A percentile compares a stretch with the other conserved stretches of the same genome.
phyloP scores from a whole-genome alignment of 2,113 vertebrate species.

The Dipodomys stephensi region DNA sequence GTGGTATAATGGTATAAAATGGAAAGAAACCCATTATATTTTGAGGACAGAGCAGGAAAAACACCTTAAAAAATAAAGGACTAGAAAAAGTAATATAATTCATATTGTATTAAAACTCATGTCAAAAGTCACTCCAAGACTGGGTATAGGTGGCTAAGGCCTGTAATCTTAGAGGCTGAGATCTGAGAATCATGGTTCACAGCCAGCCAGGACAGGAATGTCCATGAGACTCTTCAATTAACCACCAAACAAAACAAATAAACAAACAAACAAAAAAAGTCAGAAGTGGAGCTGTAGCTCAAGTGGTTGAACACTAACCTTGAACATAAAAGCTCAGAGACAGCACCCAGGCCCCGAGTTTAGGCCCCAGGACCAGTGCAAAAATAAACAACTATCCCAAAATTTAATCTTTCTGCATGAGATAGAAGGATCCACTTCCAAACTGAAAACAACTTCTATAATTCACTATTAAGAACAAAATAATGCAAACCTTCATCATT shows the following conservation, averaged over 20 bases:
- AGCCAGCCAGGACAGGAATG: too few relatives aligned
- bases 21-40: conserved; percentile 26
- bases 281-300: too few relatives aligned
- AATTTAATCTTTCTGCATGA: conserved; percentile 18
- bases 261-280: too few relatives aligned
- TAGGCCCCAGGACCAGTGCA: too few relatives aligned
- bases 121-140: background rate
- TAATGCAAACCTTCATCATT: conserved; percentile 5
- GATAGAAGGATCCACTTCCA: conserved; percentile 6
- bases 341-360: too few relatives aligned
- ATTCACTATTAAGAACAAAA: conserved; percentile 46
- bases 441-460: conserved; percentile 53
- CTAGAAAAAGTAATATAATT: conserved; percentile 23
- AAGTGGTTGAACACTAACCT: too few relatives aligned
- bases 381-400: background rate
- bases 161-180: too few relatives aligned
- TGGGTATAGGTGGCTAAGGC: too few relatives aligned
- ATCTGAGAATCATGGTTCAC: too few relatives aligned
- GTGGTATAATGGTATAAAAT: background rate
- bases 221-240: too few relatives aligned
- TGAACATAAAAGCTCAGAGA: too few relatives aligned
- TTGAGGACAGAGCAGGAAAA: conserved; percentile 27
- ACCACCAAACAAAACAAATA: too few relatives aligned
- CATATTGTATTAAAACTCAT: conserved; percentile 46
- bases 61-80: conserved; percentile 35